Percentiles rank a stretch among this genome's conserved stretches.
Conservation (phyloP, 1,140 invertebrate species). For the Bombus superbus region DNA sequence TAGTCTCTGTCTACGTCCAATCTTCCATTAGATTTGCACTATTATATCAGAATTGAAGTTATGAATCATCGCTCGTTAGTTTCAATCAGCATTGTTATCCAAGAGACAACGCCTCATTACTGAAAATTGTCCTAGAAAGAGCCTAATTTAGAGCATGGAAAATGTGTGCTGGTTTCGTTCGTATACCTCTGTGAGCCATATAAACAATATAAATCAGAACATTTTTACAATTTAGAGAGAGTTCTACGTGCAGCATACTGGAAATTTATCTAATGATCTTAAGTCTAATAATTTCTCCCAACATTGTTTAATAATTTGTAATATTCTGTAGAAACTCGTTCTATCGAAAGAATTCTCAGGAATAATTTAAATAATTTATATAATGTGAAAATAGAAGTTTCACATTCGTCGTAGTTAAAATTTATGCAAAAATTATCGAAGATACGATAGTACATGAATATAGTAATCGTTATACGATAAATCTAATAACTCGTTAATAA, state of each 20-base stretch:
- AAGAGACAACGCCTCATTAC: conserved; percentile 6
- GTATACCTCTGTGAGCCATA: background rate
- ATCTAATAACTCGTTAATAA: background rate
- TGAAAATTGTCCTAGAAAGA: conserved; percentile 14
- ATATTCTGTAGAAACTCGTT: background rate
- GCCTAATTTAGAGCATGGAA: background rate
- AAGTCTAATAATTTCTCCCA: background rate
- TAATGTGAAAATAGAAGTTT: background rate
- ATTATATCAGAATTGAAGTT: conserved; percentile 9
- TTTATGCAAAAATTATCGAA: background rate
- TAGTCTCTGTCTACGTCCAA: background rate
- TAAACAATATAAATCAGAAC: background rate
- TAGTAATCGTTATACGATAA: background rate
- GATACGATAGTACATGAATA: no score
- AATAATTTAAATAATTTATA: no score
- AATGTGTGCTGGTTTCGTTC: background rate
- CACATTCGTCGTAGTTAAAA: background rate
- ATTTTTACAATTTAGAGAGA: background rate
- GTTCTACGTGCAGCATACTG: background rate
- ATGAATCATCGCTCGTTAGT: conserved; percentile 19
- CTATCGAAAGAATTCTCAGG: background rate
- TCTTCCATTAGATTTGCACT: background rate
- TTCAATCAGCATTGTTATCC: conserved; percentile 18
- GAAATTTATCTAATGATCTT: background rate
- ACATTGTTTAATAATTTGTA: background rate